phyloP scores from a whole-genome alignment of 2,888 invertebrate species.

The Nasonia oneida region DNA sequence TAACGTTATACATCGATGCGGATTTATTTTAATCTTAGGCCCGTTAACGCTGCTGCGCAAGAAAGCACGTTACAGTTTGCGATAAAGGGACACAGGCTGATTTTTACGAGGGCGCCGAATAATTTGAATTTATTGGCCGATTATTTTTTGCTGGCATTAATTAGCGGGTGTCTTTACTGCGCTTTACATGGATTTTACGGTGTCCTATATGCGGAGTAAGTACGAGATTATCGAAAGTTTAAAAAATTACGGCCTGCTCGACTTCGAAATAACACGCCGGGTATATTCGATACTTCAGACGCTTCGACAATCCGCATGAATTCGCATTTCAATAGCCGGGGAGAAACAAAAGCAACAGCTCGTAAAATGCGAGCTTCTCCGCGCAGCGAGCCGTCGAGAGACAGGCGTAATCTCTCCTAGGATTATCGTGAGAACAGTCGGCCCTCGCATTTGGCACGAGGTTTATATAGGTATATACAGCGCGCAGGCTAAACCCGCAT shows the following conservation, averaged over 20 bases:
- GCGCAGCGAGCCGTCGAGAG: background rate
- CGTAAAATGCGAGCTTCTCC: slow-evolving; percentile 35
- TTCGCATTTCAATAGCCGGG: background rate
- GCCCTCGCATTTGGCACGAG: background rate
- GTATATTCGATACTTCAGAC: background rate
- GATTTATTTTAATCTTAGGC: background rate
- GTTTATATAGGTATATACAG: slow-evolving; percentile 14
- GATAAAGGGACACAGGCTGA: slow-evolving; percentile 1
- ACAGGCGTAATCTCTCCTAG: slow-evolving; percentile 45
- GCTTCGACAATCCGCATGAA: slow-evolving; percentile 8
- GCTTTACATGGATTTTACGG: background rate
- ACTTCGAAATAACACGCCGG: background rate
- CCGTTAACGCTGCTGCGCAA: background rate
- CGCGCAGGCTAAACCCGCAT: background rate
- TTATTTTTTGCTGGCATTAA: background rate
- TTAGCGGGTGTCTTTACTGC: background rate
- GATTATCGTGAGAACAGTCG: slow-evolving; percentile 53
- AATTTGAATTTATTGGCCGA: slow-evolving; percentile 11
- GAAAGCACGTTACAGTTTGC: background rate
- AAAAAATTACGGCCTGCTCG: background rate
- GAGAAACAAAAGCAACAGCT: background rate
- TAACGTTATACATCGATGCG: background rate
- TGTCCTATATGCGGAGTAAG: background rate
- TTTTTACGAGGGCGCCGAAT: slow-evolving; percentile 13
- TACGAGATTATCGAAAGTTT: background rate